Evolutionary conservation across 2,888 invertebrate genomes (phyloP).

Genomic region (Gortyna flavago): DNA sequence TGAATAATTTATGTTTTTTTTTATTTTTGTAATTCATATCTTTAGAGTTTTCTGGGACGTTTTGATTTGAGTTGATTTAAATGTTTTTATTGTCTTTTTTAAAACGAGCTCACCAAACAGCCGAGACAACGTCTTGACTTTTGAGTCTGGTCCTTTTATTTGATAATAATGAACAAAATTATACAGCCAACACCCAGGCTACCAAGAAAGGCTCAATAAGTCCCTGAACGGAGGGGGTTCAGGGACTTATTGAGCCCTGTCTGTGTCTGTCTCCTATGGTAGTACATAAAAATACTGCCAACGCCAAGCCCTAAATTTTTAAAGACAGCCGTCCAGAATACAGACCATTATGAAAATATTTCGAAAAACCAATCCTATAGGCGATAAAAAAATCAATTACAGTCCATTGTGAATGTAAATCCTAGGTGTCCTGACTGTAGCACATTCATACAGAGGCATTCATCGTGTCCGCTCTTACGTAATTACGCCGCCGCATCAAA

Average conservation of each 20-base stretch:
- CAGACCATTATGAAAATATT: constrained; percentile 43
- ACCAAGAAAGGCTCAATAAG: not conserved
- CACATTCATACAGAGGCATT: constrained; percentile 71
- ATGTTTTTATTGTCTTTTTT: not conserved
- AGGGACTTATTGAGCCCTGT: too few relatives aligned
- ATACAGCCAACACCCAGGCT: not conserved
- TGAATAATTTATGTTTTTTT: not conserved
- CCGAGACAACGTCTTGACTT: not conserved
- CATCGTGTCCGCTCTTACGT: constrained; percentile 80
- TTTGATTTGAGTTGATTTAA: not conserved
- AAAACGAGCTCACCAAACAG: not conserved
- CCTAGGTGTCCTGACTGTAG: constrained; percentile 76
- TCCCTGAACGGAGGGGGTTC: too few relatives aligned
- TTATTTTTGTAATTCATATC: not conserved
- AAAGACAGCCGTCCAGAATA: not conserved
- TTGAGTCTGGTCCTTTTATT: not conserved
- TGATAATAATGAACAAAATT: not conserved
- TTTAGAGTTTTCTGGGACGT: not conserved
- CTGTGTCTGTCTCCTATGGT: too few relatives aligned
- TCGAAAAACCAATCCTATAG: constrained; percentile 43
- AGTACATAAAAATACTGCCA: not conserved
- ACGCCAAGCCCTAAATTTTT: not conserved
- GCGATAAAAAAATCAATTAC: constrained; percentile 66
- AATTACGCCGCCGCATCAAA: constrained; percentile 88
- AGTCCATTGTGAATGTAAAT: constrained; percentile 71